Evolutionary conservation across 2,888 invertebrate species (phyloP), one percentile per base, ranked within the genome.

Genomic region (Hermodice carunculata): DNA sequence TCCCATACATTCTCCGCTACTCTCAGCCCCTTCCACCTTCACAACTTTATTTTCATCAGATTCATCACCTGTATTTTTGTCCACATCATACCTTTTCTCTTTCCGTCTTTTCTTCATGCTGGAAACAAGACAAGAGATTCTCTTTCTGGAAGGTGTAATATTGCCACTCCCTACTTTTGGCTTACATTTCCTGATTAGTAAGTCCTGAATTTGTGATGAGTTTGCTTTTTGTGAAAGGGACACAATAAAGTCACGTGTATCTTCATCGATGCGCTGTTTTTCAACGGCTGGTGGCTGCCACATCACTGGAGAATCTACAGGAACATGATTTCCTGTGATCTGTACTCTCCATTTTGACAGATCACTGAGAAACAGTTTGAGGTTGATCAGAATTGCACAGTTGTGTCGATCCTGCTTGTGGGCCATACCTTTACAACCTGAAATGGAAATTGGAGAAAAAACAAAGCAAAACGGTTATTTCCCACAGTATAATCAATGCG

Each of bases 371-470:
- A 76, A 80, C 43, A 81, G 71, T 65, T 81, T 81, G 69, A 81
- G 71, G 59, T 74, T 78, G 29, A 81, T 61, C 76, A 81, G 71
- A 17, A 81, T 66, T 14, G 76, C 75, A 54, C 81, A 81, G 72
- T 81, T 81, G 66, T 81, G 81, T 22, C 81, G 70, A 64, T 81
- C 81, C 56, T 81, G 81, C 56, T 79, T 81, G 65, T 81, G 81
- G 2, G 68, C 64, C 68, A 70, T 76, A 3, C 81, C 81, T 52
- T 61, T 61, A 66, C 81, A 81, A 42, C 73, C 81, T 81, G 65
- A n/a, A 71, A 71, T 14, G 34, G 43, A 32, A 67, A 22, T n/a
- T n/a, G n/a, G n/a, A n/a, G n/a, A n/a, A n/a, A n/a, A n/a, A n/a
- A n/a, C n/a, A n/a, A n/a, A n/a, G n/a, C n/a, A n/a, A n/a, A n/a